Conservation (phyloP, 1,140 invertebrate species). For the Leptopilina boulardi region DNA sequence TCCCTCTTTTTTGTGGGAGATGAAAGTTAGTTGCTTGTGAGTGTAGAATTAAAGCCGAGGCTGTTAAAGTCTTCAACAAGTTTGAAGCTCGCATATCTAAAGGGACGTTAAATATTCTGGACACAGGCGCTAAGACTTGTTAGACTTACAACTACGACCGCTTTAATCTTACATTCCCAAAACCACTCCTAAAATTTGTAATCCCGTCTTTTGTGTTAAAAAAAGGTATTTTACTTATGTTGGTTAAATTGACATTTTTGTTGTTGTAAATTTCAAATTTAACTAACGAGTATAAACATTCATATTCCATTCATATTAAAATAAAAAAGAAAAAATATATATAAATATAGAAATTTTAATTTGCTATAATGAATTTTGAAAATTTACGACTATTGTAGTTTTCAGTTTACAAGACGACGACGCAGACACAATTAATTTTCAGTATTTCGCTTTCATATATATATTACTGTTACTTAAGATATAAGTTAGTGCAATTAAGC, state of each 20-base stretch:
- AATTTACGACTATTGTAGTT: not conserved
- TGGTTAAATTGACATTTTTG: not conserved
- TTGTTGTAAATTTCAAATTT: too few relatives aligned
- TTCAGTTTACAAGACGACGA: not conserved
- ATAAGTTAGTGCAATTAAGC: not conserved
- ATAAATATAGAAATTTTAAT: too few relatives aligned
- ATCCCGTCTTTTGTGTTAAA: not conserved
- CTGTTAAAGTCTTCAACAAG: slow-evolving; percentile 25
- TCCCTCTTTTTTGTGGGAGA: not conserved
- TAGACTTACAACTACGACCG: slow-evolving; percentile 24
- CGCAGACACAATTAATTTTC: not conserved
- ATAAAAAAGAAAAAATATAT: too few relatives aligned
- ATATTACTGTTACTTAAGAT: slow-evolving; percentile 14
- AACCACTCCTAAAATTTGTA: slow-evolving; percentile 26
- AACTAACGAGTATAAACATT: too few relatives aligned
- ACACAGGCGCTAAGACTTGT: slow-evolving; percentile 19
- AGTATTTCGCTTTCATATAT: slow-evolving; percentile 5
- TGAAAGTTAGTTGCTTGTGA: not conserved
- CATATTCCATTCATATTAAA: too few relatives aligned
- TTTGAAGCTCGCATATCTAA: slow-evolving; percentile 10
- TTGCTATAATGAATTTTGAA: not conserved
- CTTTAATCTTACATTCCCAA: slow-evolving; percentile 24
- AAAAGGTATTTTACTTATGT: not conserved
- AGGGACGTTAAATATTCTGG: slow-evolving; percentile 29
- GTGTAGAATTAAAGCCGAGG: not conserved